phyloP scores from a whole-genome alignment of 2,888 invertebrate genomes.

The Cephus spinipes region DNA sequence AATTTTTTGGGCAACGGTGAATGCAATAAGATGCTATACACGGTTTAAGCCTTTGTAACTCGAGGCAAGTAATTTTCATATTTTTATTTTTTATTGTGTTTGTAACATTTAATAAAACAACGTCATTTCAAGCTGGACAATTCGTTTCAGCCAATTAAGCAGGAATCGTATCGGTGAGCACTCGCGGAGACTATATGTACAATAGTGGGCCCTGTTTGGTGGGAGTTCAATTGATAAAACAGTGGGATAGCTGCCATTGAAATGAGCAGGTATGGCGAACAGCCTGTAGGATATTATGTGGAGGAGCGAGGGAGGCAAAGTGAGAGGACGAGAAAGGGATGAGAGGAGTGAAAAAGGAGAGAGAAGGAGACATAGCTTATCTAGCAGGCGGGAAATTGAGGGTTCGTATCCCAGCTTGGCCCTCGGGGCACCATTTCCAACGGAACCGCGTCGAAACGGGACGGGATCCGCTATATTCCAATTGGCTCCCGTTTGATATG shows the following conservation, averaged over 20 bases:
- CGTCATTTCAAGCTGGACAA: not conserved
- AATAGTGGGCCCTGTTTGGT: not conserved
- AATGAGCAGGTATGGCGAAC: not conserved
- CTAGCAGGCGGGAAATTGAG: conserved; percentile 36
- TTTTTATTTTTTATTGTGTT: not conserved
- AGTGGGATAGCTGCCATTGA: not conserved
- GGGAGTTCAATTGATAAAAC: not conserved
- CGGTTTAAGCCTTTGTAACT: too few species aligned
- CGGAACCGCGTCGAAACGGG: conserved; percentile 49
- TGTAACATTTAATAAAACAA: not conserved
- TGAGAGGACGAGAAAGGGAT: not conserved
- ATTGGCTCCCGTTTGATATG: conserved; percentile 64
- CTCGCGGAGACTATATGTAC: not conserved
- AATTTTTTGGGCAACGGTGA: too few species aligned
- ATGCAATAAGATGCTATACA: too few species aligned
- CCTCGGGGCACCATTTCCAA: conserved; percentile 61
- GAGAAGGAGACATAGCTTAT: conserved; percentile 12
- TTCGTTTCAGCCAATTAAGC: not conserved
- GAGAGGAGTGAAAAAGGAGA: not conserved
- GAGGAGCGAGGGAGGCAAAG: not conserved
- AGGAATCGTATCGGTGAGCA: not conserved
- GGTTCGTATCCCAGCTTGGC: conserved; percentile 52
- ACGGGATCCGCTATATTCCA: conserved; percentile 57
- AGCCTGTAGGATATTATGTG: not conserved
- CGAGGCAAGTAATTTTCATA: too few species aligned